Base-by-base conservation (phyloP, 1,140 invertebrate genomes). In the Plectrocnemia conspersa region DNA sequence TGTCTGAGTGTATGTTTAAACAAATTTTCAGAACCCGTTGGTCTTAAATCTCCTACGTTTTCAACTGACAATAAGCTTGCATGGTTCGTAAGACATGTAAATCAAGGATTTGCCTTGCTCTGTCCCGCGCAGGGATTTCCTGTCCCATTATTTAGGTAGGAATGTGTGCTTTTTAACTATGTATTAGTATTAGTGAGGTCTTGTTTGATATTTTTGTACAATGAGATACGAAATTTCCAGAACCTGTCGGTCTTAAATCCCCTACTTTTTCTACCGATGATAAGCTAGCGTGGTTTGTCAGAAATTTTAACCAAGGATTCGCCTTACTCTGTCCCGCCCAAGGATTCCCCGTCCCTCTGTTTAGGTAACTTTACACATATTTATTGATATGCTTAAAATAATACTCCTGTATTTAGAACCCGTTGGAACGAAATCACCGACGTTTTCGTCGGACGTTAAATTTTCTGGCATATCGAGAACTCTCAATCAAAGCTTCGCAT, bases 121-220 rank as follows among this genome's bases (percentile, higher is more conserved):
- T 86, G 79, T 73, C 82, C 81, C 62, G 83, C 81, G 29, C 79
- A 83, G 75, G 83, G 81, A 60, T 85, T 79, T 72, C 83, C 85
- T 27, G 75, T 84, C 63, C 84, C 84, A 61, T 63, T 77, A 60
- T 84, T 82, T 77, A 86, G 84, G 84, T 86, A 77, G 79, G n/a
- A n/a, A n/a, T n/a, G n/a, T n/a, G n/a, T n/a, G n/a, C n/a, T 74
- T 65, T 65, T 54, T 60, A 23, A 46, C 40, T 27, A 73, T 68
- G 69, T 73, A 33, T 33, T 46, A n/a, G n/a, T n/a, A n/a, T n/a
- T n/a, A n/a, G n/a, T n/a, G n/a, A n/a, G n/a, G n/a, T n/a, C n/a
- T n/a, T n/a, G n/a, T n/a, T n/a, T n/a, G n/a, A n/a, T n/a, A n/a
- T n/a, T 35, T 9, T 7, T 19, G n/a, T 40, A 6, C 15, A 6